Evolutionary conservation across 2,113 vertebrate species (phyloP).

Genomic region (Grus americana): DNA sequence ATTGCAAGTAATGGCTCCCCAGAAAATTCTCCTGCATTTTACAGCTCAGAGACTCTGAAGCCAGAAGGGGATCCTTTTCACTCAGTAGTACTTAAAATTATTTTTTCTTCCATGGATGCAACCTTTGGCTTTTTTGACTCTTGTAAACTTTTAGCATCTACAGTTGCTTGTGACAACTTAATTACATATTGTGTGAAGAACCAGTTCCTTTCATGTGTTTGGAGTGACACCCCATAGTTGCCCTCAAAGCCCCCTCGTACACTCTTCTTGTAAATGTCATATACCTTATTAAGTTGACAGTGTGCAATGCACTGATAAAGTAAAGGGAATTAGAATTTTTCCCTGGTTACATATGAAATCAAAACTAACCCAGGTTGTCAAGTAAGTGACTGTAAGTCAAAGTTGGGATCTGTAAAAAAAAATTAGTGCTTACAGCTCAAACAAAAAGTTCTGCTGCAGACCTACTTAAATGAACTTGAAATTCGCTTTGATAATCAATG

Average conservation of each 20-base stretch:
- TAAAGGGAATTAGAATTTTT: neutral
- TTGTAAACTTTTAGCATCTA: neutral
- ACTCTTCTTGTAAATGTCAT: neutral
- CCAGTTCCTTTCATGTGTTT: neutral
- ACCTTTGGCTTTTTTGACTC: neutral
- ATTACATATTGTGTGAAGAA: neutral
- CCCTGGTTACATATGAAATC: neutral
- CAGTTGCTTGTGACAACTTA: neutral
- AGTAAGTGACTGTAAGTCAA: neutral
- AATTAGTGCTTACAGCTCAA: rapidly evolving
- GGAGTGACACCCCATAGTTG: neutral
- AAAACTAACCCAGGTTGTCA: neutral
- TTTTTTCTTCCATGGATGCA: neutral
- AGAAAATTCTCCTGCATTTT: neutral
- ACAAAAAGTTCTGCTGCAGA: neutral
- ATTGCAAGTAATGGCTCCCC: neutral
- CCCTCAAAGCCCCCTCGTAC: neutral
- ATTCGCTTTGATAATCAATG: neutral
- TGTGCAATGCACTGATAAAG: neutral
- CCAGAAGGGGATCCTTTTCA: neutral
- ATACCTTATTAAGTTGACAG: neutral
- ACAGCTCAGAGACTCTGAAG: neutral
- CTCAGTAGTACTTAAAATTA: neutral
- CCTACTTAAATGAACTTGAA: neutral
- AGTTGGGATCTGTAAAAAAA: neutral